These are phyloP conservation scores for Myocastor coypus DNA, from an alignment of 2,113 vertebrate genomes.

Conservation along the genomic window DNA sequence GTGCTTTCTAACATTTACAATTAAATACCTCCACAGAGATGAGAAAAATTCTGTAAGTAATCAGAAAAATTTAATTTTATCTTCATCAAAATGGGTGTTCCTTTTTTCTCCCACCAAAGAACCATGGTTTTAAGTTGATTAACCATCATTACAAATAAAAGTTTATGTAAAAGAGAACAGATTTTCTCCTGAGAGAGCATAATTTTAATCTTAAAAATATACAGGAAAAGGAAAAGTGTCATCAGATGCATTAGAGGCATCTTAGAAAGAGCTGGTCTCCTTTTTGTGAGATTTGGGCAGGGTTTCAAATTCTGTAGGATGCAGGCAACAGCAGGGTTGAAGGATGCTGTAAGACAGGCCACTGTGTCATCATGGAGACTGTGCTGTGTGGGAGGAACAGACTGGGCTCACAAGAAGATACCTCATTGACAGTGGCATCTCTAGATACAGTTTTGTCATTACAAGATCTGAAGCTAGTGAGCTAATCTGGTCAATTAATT, in stretches of 20 bases:
- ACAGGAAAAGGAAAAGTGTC: not conserved
- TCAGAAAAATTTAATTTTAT: conserved; percentile 46
- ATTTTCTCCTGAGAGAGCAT: conserved; percentile 39
- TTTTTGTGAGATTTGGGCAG: not conserved
- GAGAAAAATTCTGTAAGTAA: conserved; percentile 37
- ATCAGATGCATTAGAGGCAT: not conserved
- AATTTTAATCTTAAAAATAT: conserved; percentile 5
- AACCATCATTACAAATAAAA: conserved; percentile 45
- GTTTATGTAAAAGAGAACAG: conserved; percentile 38
- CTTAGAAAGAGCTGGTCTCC: not conserved
- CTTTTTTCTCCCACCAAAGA: conserved; percentile 45
- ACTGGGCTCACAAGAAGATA: not conserved
- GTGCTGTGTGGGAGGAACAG: not conserved
- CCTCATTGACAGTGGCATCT: not conserved
- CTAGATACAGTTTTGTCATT: not conserved
- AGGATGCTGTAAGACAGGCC: not conserved
- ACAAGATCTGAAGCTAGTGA: not conserved
- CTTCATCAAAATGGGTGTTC: conserved; percentile 22
- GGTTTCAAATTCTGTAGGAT: not conserved
- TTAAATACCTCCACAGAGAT: conserved; percentile 11
- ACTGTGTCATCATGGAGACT: not conserved
- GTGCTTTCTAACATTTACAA: conserved; percentile 6
- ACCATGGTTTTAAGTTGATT: conserved; percentile 45
- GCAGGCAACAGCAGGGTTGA: not conserved
- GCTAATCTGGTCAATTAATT: not conserved